phyloP scores from a whole-genome alignment of 2,797 vertebrate species.

The Kryptopterus vitreolus region DNA sequence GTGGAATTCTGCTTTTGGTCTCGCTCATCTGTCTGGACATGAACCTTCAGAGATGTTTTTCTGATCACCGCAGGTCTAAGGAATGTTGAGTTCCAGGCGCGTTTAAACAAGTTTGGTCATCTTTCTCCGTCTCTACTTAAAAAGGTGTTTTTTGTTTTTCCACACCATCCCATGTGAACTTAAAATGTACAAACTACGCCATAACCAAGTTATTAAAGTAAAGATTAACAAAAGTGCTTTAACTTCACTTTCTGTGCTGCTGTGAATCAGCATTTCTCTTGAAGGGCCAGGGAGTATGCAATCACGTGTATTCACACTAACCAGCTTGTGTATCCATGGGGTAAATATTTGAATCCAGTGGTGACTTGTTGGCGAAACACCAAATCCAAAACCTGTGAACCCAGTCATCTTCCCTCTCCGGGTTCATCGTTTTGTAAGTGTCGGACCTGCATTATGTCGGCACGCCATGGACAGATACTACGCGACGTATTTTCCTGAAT shows the following conservation, averaged over 20 bases:
- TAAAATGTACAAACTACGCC: not conserved
- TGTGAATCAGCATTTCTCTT: not conserved
- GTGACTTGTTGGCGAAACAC: not conserved
- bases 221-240: no score
- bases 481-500: constrained; percentile 14
- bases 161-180: not conserved
- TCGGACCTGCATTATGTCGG: constrained; percentile 8
- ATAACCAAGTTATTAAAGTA: no score
- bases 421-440: not conserved
- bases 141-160: no score
- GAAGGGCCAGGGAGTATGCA: not conserved
- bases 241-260: not conserved
- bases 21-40: not conserved
- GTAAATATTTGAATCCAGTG: not conserved
- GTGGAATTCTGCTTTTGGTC: not conserved
- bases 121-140: not conserved
- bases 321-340: not conserved
- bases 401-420: not conserved
- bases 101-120: not conserved
- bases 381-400: not conserved
- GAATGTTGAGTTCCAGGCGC: not conserved
- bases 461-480: not conserved
- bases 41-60: not conserved
- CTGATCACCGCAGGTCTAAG: not conserved
- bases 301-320: not conserved